phyloP scores from a whole-genome alignment of 2,797 vertebrate genomes.

The Lacerta viridis region DNA sequence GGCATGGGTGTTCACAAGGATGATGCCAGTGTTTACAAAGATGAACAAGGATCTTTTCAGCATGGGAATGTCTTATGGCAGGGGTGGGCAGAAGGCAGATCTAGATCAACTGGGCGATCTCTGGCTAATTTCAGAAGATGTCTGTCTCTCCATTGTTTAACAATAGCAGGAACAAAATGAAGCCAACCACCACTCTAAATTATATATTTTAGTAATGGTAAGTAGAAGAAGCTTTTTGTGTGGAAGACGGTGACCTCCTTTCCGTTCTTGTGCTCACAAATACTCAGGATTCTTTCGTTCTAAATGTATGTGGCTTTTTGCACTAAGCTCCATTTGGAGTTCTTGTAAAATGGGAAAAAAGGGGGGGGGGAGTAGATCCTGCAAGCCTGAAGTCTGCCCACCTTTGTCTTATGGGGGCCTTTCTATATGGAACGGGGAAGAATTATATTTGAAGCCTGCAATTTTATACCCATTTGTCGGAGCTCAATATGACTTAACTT shows the following conservation, averaged over 20 bases:
- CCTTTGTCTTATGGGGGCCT: not conserved
- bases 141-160: not conserved
- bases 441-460: not conserved
- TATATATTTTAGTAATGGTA: not conserved
- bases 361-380: not conserved
- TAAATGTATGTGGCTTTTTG: not conserved
- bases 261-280: not conserved
- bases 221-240: not conserved
- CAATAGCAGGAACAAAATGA: not conserved
- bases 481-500: not conserved
- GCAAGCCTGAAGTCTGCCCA: too few relatives aligned
- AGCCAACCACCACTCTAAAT: not conserved
- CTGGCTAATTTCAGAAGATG: not conserved
- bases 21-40: not conserved
- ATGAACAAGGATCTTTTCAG: not conserved
- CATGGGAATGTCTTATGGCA: not conserved
- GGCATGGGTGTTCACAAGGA: not conserved
- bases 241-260: not conserved
- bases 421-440: not conserved
- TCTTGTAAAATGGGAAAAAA: not conserved
- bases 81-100: not conserved
- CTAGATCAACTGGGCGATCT: not conserved
- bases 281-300: not conserved
- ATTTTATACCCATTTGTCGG: not conserved
- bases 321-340: not conserved